Base-by-base conservation (phyloP, 2,113 vertebrate species). In the Embiotoca jacksoni region DNA sequence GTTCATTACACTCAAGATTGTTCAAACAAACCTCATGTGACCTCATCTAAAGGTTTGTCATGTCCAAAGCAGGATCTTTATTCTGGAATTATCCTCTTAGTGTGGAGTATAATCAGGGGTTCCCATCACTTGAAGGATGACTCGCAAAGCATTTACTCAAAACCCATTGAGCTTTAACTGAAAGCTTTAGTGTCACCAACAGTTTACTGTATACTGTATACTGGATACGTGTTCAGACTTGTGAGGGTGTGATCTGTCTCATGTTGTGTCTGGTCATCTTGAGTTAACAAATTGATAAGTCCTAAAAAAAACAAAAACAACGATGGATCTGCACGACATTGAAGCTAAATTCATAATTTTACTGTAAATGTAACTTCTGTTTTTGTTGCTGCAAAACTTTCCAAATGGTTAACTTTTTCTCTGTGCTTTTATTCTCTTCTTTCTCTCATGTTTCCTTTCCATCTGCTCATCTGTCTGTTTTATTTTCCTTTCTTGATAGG, bases 401-500 rank as follows among this genome's bases (percentile, higher is more conserved):
- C 35, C 36, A 14, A n/a, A 61, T 70, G 16, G 71, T 56, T 30
- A 14, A 37, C 32, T 44, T 47, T 3, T 70, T 33, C 49, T 63
- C 31, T 23, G 41, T 67, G 4, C 11, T 44, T 54, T 37, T 23
- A 5, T 58, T 53, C 9, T 67, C 46, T 3, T 71, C 46, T 8
- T 41, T 59, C 46, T 63, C 41, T 44, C 3, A 11, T 44, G 8
- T 56, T 62, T 60, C 32, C n/a, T 23, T 57, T 52, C 3, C 39
- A 10, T 49, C 35, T 47, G 32, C 73, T 72, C 63, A 57, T 86
- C 47, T 74, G 35, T 31, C 23, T 55, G 32, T 74, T 74, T 59
- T 41, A 7, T 60, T 65, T 35, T 53, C 74, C 16, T 37, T 55
- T 23, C 65, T 72, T 52, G 1, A 76, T 93, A 99, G 98, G 98